phyloP scores from a whole-genome alignment of 2,888 invertebrate species.

The Tricholauxania praeusta region DNA sequence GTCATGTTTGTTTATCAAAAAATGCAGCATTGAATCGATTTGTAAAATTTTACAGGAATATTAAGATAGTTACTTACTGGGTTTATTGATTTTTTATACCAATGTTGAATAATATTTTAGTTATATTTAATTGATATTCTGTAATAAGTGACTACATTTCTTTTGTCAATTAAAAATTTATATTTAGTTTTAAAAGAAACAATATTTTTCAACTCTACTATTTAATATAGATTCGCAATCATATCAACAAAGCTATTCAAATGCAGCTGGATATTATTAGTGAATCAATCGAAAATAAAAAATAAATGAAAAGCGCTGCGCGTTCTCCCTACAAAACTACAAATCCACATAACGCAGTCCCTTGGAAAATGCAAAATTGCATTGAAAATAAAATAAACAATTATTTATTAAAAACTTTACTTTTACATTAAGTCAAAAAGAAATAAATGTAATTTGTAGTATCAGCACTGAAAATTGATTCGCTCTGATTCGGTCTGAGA shows the following conservation, averaged over 20 bases:
- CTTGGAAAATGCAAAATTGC: too few species aligned
- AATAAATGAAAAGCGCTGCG: slow-evolving; percentile 54
- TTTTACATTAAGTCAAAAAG: too few species aligned
- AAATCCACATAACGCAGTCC: not conserved
- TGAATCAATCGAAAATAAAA: slow-evolving; percentile 33
- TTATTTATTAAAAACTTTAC: too few species aligned
- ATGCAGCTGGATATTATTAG: slow-evolving; percentile 67
- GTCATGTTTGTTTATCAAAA: too few species aligned
- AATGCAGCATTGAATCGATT: too few species aligned
- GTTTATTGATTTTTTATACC: not conserved
- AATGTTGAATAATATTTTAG: not conserved
- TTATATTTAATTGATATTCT: not conserved
- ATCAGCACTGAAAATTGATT: too few species aligned
- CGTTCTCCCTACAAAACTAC: slow-evolving; percentile 43
- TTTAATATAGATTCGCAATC: slow-evolving; percentile 62
- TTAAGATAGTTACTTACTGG: not conserved
- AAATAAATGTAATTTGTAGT: too few species aligned
- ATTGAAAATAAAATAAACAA: too few species aligned
- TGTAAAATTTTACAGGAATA: too few species aligned
- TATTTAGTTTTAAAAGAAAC: not conserved
- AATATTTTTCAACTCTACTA: slow-evolving; percentile 22
- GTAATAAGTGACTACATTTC: not conserved
- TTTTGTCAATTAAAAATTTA: not conserved
- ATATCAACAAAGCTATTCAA: slow-evolving; percentile 67
- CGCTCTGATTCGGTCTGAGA: too few species aligned